Percentiles rank a stretch among this genome's conserved stretches.
phyloP scores from a whole-genome alignment of 2,888 invertebrate species.

The Pristionchus exspectatus region DNA sequence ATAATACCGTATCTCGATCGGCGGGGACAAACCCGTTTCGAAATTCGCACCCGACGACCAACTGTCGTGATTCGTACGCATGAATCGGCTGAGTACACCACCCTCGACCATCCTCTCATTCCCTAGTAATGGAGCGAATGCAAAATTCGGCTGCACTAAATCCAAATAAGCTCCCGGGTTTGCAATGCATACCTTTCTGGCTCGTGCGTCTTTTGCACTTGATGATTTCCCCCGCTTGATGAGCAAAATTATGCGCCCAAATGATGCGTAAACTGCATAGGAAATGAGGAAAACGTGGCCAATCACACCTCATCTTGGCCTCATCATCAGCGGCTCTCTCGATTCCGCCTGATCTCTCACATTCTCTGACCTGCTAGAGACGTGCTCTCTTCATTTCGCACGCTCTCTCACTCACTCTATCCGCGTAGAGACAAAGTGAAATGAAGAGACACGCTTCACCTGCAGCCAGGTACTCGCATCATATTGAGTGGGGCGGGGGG shows the following conservation, averaged over 20 bases:
- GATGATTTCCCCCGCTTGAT: not conserved
- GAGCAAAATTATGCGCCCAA: not conserved
- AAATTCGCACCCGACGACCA: too few relatives aligned
- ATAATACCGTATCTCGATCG: too few relatives aligned
- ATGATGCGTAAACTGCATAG: constrained; percentile 5
- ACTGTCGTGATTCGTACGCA: not conserved
- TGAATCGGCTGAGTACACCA: not conserved
- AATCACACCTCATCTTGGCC: constrained; percentile 12
- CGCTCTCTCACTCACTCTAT: not conserved
- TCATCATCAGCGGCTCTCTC: not conserved
- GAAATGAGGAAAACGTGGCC: not conserved
- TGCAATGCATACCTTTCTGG: not conserved
- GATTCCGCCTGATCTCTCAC: not conserved
- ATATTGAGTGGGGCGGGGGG: not conserved
- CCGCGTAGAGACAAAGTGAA: not conserved
- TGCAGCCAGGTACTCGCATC: constrained; percentile 14
- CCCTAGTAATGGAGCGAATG: not conserved
- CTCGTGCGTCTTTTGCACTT: not conserved
- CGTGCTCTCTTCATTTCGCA: not conserved
- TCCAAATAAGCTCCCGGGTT: not conserved
- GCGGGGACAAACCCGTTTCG: too few relatives aligned
- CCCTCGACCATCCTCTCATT: not conserved
- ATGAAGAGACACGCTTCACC: not conserved
- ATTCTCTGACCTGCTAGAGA: not conserved
- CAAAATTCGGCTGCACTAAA: not conserved